Conservation (phyloP, 2,113 vertebrate species). For the Saimiri boliviensis region DNA sequence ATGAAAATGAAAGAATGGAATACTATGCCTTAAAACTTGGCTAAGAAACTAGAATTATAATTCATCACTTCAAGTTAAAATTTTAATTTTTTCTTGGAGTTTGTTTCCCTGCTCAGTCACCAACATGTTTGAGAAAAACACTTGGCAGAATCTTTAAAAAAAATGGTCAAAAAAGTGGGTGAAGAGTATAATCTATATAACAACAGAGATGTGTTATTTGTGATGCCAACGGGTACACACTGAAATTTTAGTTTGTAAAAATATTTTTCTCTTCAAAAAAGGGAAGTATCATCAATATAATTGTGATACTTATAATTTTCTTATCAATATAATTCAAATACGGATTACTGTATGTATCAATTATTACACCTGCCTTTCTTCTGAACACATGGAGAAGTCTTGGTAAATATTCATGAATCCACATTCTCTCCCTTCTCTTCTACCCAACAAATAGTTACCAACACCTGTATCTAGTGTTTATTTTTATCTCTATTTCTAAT, state of each 20-base stretch:
- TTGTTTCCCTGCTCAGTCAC: not conserved
- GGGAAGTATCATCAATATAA: not conserved
- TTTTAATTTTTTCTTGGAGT: not conserved
- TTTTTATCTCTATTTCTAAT: not conserved
- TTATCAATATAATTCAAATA: not conserved
- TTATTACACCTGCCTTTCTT: not conserved
- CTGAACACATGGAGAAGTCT: not conserved
- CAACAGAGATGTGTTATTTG: constrained; percentile 5
- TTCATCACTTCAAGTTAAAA: not conserved
- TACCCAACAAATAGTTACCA: not conserved
- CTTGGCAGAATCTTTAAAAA: not conserved
- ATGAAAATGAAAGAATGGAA: not conserved
- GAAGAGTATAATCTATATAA: not conserved
- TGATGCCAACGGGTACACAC: not conserved
- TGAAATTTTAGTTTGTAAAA: constrained; percentile 20
- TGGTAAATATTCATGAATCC: not conserved
- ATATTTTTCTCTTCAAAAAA: not conserved
- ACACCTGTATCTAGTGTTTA: not conserved
- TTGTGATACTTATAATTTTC: not conserved
- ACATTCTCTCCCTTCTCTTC: not conserved
- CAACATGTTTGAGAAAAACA: not conserved
- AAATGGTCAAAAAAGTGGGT: not conserved
- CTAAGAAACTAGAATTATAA: not conserved
- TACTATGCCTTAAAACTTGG: not conserved
- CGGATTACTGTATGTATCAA: not conserved